phyloP scores from a whole-genome alignment of 2,888 invertebrate genomes.

The Melikaiella ostensackeni region DNA sequence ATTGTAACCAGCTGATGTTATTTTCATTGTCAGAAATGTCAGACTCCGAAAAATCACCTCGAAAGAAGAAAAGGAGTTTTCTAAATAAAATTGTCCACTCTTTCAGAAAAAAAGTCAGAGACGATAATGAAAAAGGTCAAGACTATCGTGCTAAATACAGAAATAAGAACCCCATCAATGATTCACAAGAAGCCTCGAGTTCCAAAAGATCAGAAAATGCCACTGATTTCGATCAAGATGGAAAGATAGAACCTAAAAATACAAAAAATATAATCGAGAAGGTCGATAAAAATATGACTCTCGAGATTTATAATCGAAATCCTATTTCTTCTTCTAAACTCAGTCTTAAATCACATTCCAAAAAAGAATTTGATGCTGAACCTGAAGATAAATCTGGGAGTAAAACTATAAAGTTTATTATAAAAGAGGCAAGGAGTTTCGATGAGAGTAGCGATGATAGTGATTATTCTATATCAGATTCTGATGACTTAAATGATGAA shows the following conservation, averaged over 20 bases:
- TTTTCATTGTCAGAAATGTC: slow-evolving; percentile 33
- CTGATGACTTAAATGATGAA: slow-evolving; percentile 63
- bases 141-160: background rate
- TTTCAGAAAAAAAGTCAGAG: slow-evolving; percentile 39
- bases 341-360: background rate
- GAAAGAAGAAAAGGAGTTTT: slow-evolving; percentile 41
- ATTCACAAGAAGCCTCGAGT: slow-evolving; percentile 23
- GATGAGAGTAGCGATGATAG: slow-evolving; percentile 65
- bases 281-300: background rate
- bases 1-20: background rate
- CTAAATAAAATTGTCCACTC: slow-evolving; percentile 41
- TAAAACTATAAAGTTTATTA: slow-evolving; percentile 48
- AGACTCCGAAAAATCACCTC: slow-evolving; percentile 8
- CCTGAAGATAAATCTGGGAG: background rate
- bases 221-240: slow-evolving; percentile 12
- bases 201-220: slow-evolving; percentile 12
- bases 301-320: background rate
- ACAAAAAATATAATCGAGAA: slow-evolving; percentile 7
- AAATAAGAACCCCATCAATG: slow-evolving; percentile 2
- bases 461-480: slow-evolving; percentile 65
- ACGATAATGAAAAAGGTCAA: slow-evolving; percentile 10
- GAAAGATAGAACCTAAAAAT: slow-evolving; percentile 23
- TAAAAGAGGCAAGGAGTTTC: slow-evolving; percentile 52
- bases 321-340: background rate
- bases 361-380: background rate